Evolutionary conservation across 2,888 invertebrate species (phyloP).

Genomic region (Sepioteuthis lessoniana): DNA sequence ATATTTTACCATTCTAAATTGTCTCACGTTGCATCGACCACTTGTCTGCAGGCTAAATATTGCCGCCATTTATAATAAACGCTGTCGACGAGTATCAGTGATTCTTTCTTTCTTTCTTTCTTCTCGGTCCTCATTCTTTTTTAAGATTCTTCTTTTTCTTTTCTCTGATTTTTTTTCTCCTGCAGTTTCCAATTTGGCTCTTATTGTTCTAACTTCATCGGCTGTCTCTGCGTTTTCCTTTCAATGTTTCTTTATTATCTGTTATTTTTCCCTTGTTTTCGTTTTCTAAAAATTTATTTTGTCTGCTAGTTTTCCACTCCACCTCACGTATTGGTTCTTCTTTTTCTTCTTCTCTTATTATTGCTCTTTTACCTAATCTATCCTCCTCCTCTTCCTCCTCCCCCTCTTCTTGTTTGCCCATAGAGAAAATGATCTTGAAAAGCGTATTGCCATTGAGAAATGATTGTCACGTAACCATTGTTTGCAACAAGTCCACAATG

Average conservation of each 20-base stretch:
- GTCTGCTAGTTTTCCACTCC: background rate
- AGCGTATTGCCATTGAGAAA: no score
- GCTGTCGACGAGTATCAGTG: no score
- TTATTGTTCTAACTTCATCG: background rate
- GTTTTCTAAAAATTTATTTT: background rate
- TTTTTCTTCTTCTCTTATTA: background rate
- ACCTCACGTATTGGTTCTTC: background rate
- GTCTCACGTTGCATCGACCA: no score
- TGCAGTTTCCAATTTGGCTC: background rate
- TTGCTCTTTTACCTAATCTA: background rate
- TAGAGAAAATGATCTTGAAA: no score
- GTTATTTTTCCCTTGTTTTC: background rate
- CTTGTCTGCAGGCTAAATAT: no score
- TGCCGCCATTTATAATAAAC: no score
- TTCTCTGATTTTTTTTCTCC: background rate
- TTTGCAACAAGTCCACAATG: no score
- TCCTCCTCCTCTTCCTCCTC: no score
- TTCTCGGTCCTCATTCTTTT: background rate
- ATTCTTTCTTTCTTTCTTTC: background rate
- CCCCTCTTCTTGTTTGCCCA: no score
- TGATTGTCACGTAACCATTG: no score
- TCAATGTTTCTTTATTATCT: background rate
- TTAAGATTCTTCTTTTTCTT: background rate
- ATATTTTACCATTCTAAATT: no score
- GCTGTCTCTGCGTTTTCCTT: background rate